Evolutionary conservation across 2,113 vertebrate genomes (phyloP).

Genomic region (Sylvilagus bachmani): DNA sequence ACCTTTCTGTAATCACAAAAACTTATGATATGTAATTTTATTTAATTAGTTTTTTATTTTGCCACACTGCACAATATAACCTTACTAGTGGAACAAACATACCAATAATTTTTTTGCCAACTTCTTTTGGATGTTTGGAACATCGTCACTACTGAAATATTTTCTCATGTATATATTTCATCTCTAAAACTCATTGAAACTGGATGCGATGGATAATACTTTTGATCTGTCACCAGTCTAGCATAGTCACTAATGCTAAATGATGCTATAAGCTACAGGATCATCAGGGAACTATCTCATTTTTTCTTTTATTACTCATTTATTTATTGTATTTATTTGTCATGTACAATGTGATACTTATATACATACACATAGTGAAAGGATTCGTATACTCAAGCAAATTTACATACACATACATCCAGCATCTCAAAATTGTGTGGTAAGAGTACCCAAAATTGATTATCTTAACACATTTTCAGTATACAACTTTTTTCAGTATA

Average conservation of each 20-base stretch:
- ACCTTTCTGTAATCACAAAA: neutral
- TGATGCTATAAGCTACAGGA: neutral
- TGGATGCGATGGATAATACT: neutral
- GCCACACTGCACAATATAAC: neutral
- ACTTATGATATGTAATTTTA: neutral
- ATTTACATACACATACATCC: no score
- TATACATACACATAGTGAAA: no score
- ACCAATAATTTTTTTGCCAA: no score
- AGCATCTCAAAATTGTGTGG: no score
- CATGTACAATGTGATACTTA: no score
- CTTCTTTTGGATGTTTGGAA: neutral
- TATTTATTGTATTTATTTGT: no score
- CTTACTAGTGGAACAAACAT: neutral
- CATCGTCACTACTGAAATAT: neutral
- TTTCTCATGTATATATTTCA: neutral
- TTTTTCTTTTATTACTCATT: neutral
- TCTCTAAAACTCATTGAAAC: neutral
- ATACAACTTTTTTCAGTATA: no score
- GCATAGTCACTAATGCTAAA: neutral
- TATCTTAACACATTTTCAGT: no score
- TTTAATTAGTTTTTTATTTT: neutral
- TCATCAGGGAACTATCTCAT: neutral
- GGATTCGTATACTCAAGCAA: no score
- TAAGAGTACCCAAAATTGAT: no score
- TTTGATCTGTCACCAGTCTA: neutral